These are phyloP conservation scores for Chiroxiphia lanceolata DNA, from an alignment of 2,797 vertebrate genomes.

Conservation along the genomic window DNA sequence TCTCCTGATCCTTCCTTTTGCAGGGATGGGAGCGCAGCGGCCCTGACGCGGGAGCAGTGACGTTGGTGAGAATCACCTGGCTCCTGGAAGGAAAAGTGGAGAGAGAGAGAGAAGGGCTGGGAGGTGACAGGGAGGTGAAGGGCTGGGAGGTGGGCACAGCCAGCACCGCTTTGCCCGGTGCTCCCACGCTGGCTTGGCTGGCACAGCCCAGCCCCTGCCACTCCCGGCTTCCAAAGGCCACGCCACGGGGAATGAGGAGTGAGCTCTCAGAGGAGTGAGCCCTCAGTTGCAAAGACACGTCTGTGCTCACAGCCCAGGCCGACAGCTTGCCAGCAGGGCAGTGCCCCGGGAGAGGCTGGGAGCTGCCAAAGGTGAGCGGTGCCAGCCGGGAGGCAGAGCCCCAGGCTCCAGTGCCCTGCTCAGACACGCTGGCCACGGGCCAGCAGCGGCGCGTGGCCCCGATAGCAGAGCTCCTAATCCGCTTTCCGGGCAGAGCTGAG, in stretches of 20 bases:
- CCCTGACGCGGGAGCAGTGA: not conserved
- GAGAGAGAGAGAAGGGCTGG: not conserved
- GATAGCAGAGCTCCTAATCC: not conserved
- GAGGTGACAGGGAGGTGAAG: not conserved
- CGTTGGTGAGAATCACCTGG: not conserved
- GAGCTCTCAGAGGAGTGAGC: not conserved
- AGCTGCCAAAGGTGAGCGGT: not conserved
- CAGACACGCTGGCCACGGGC: not conserved
- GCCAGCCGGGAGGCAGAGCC: not conserved
- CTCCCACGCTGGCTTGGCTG: not conserved
- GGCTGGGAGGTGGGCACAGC: not conserved
- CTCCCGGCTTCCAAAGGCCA: not conserved
- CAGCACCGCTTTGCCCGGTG: not conserved
- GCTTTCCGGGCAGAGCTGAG: not conserved
- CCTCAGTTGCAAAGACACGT: not conserved
- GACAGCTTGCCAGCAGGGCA: not conserved
- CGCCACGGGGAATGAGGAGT: rapidly evolving
- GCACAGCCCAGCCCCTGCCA: rapidly evolving
- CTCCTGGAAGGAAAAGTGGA: not conserved
- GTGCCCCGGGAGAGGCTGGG: not conserved
- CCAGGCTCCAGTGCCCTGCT: not conserved
- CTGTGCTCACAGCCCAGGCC: not conserved
- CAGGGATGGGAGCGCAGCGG: not conserved
- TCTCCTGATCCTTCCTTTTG: not conserved
- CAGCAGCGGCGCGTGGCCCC: not conserved